Conservation (phyloP, 2,888 invertebrate species). For the Polylopha cassiicola region DNA sequence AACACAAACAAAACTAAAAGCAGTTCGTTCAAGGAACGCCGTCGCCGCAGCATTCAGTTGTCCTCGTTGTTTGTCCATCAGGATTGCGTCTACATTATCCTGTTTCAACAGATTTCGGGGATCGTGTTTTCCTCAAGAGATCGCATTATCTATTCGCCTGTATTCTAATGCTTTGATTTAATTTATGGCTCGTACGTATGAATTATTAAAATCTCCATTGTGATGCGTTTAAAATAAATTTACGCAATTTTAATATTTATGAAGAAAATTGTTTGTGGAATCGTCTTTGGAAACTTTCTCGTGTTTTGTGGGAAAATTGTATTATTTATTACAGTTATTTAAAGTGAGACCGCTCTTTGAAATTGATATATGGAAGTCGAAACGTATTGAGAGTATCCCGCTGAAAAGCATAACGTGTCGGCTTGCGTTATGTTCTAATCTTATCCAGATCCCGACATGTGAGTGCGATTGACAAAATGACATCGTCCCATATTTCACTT, state of each 20-base stretch:
- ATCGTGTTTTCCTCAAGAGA: conserved; percentile 33
- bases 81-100: conserved; percentile 21
- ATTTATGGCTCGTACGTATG: conserved; percentile 19
- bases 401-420: not conserved
- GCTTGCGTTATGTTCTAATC: conserved; percentile 4
- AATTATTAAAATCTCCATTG: conserved; percentile 20
- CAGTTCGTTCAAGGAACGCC: conserved; percentile 21
- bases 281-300: conserved; percentile 7
- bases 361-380: conserved; percentile 9
- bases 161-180: conserved; percentile 19
- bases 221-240: conserved; percentile 12
- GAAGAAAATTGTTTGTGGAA: conserved; percentile 12
- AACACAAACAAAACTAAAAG: conserved; percentile 21
- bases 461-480: conserved; percentile 45
- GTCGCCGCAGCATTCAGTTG: conserved; percentile 16
- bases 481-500: conserved; percentile 53
- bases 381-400: not conserved
- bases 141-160: conserved; percentile 34
- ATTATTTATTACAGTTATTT: too few species aligned
- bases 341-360: conserved; percentile 8
- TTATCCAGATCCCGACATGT: conserved; percentile 34
- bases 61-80: conserved; percentile 20
- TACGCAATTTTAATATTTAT: conserved; percentile 13
- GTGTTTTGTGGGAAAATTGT: too few species aligned
- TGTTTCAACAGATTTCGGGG: conserved; percentile 23